Base-by-base conservation (phyloP, 2,797 vertebrate genomes). In the Anisognathus igniventris region DNA sequence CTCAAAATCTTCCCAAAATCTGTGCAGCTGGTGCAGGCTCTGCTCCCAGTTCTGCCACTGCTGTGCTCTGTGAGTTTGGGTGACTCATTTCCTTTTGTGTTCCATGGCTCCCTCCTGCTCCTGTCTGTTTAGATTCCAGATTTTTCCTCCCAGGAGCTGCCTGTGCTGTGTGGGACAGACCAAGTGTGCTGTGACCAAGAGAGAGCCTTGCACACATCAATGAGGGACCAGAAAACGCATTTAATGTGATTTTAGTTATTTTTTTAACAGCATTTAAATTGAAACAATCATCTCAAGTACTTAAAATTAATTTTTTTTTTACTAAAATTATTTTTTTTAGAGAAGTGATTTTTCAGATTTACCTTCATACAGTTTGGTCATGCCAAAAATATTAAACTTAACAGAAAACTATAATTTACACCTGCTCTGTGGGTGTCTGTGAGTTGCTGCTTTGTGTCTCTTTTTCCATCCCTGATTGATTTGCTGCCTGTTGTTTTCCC, bases 41-140 rank as follows among this genome's bases (percentile, higher is more conserved):
- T 48, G 5, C n/a, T 90, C 68, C 33, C 22, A 11, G 1, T 21
- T 33, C 62, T 93, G 93, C 94, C 78, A 6, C 75, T 57, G 73
- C n/a, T 84, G 25, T 22, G 30, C 93, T 88, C 20, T n/a, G 66
- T 45, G 72, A 42, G 14, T 85, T 33, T 15, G 79, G n/a, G 57
- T 94, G 95, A 96, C 57, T 96, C 90, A 95, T 83, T 96, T 96
- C 96, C 96, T 91, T 77, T 9, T 10, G 53, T 74, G 72, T 12
- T 81, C 44, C 40, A 6, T 2, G 28, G 42, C 88, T 96, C 83
- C 50, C 88, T 93, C 75, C 72, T 95, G 95, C 95, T 94, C 57
- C 86, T 62, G 83, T 23, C 86, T 92, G 80, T 78, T 84, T 30
- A 56, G 51, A 33, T 87, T 92, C 7, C 64, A 64, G 0, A 39